phyloP scores from a whole-genome alignment of 2,888 invertebrate genomes.

The Melinaea marsaeus region DNA sequence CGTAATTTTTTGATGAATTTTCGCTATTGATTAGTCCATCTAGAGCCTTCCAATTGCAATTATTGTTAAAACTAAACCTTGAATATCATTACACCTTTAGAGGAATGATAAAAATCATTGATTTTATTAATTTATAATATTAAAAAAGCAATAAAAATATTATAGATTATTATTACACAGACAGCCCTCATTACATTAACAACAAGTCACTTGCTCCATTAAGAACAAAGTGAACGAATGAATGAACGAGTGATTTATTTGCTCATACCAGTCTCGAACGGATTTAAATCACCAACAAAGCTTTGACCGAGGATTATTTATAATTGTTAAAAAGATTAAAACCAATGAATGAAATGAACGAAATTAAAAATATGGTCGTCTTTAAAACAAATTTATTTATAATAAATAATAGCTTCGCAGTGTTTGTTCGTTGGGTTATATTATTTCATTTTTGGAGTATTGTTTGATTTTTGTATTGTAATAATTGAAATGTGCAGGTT shows the following conservation, averaged over 20 bases:
- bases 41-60: too few species aligned
- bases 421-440: background rate
- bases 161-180: background rate
- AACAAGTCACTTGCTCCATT: conserved; percentile 26
- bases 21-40: too few species aligned
- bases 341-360: conserved; percentile 27
- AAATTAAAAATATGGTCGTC: conserved; percentile 20
- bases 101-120: too few species aligned
- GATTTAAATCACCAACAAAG: conserved; percentile 61
- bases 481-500: background rate
- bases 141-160: too few species aligned
- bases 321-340: conserved; percentile 58
- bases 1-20: too few species aligned
- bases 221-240: conserved; percentile 26
- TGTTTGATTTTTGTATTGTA: background rate
- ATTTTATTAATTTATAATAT: too few species aligned
- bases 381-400: conserved; percentile 14
- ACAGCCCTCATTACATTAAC: conserved; percentile 12
- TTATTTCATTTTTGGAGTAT: background rate
- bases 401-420: background rate
- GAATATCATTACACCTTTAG: too few species aligned
- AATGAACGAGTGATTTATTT: conserved; percentile 59
- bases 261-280: conserved; percentile 46
- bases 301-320: conserved; percentile 59
- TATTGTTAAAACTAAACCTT: too few species aligned